Evolutionary conservation across 2,113 vertebrate genomes (phyloP).

Genomic region (Manacus vitellinus): DNA sequence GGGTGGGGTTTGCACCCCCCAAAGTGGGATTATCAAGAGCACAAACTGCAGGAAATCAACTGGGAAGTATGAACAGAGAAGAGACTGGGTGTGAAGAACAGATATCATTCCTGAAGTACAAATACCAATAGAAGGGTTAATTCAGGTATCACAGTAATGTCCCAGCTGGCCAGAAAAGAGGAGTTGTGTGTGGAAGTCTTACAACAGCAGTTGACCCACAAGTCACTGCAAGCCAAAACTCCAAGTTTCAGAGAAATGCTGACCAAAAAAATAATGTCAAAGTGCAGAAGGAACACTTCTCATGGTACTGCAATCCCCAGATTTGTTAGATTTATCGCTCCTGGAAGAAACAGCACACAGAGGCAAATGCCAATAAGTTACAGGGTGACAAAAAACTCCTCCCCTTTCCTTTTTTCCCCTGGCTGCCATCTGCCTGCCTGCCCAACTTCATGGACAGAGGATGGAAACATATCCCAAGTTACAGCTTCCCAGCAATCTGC

Average conservation of each 20-base stretch:
- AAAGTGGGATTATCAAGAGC: neutral
- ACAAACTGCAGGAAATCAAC: neutral
- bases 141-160: rapidly evolving
- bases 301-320: rapidly evolving
- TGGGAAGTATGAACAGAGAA: neutral
- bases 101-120: neutral
- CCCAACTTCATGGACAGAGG: neutral
- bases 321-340: neutral
- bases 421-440: neutral
- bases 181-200: neutral
- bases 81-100: neutral
- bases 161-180: neutral
- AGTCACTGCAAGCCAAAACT: neutral
- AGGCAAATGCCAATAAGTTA: neutral
- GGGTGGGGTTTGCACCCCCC: neutral
- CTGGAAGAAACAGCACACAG: neutral
- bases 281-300: neutral
- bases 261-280: rapidly evolving
- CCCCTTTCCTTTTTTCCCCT: neutral
- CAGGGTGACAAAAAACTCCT: neutral
- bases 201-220: neutral
- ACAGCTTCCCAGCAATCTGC: neutral
- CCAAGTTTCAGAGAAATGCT: neutral
- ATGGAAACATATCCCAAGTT: neutral
- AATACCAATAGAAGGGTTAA: neutral